A percentile compares a stretch with the other conserved stretches of the same genome.
phyloP scores from a whole-genome alignment of 2,797 vertebrate species.

The Betta splendens region DNA sequence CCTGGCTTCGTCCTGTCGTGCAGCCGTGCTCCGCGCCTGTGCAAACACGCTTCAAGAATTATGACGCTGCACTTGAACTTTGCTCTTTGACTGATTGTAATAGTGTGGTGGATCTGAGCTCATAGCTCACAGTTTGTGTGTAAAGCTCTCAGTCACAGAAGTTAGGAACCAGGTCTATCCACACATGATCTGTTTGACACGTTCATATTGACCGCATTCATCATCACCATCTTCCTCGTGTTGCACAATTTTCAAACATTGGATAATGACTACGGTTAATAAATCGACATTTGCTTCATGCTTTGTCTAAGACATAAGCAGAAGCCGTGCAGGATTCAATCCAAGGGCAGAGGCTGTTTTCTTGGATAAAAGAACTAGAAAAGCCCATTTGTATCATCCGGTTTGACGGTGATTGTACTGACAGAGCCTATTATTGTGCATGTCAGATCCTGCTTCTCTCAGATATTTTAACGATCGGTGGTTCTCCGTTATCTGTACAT shows the following conservation, averaged over 20 bases:
- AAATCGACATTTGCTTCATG: no score
- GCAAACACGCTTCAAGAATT: conserved; percentile 42
- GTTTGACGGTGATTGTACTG: no score
- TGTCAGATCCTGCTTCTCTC: conserved; percentile 4
- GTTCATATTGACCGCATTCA: no score
- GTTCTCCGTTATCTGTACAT: background rate
- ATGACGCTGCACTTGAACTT: conserved; percentile 32
- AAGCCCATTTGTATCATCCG: conserved; percentile 1
- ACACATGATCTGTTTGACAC: no score
- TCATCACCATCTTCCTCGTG: background rate
- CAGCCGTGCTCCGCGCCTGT: conserved; percentile 35
- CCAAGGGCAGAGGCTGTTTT: no score
- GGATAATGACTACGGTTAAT: no score
- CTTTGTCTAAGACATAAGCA: no score
- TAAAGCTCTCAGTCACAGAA: background rate
- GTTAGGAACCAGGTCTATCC: conserved; percentile 19
- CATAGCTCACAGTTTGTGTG: background rate
- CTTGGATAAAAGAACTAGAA: conserved; percentile 1
- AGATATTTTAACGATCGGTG: conserved; percentile 9
- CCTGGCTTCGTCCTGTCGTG: conserved; percentile 21
- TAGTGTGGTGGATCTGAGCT: background rate
- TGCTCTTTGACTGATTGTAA: conserved; percentile 7
- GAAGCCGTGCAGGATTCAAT: no score
- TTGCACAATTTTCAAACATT: conserved; percentile 9
- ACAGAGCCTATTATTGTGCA: conserved; percentile 6